Evolutionary conservation across 2,797 vertebrate genomes (phyloP).

Genomic region (Alauda arvensis): DNA sequence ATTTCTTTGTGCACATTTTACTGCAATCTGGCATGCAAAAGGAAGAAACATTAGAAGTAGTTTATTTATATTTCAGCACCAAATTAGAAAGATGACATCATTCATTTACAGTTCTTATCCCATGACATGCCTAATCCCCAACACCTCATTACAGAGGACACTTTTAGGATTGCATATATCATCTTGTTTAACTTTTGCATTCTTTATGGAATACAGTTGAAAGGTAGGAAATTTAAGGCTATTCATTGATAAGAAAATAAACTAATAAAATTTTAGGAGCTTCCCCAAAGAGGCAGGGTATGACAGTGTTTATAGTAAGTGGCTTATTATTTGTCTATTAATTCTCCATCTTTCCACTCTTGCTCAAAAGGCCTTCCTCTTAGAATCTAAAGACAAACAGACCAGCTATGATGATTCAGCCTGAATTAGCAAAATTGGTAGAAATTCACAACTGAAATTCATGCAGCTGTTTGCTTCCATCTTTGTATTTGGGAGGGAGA

Average conservation of each 20-base stretch:
- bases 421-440: neutral
- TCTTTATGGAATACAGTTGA: constrained; percentile 73
- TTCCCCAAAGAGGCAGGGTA: constrained; percentile 62
- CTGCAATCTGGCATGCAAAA: constrained; percentile 69
- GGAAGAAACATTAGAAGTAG: constrained; percentile 69
- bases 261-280: constrained; percentile 68
- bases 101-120: constrained; percentile 78
- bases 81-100: constrained; percentile 79
- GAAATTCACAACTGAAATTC: neutral
- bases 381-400: neutral
- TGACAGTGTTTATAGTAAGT: constrained; percentile 59
- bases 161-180: constrained; percentile 74
- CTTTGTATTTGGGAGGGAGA: neutral
- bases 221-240: constrained; percentile 72
- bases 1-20: constrained; percentile 65
- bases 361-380: constrained; percentile 4
- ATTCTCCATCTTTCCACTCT: constrained; percentile 23
- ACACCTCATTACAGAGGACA: constrained; percentile 78
- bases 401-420: neutral
- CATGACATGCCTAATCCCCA: constrained; percentile 71
- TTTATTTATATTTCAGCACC: constrained; percentile 79
- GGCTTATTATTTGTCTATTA: constrained; percentile 65
- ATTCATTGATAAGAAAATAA: constrained; percentile 73
- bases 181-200: constrained; percentile 75
- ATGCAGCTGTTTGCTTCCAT: neutral